phyloP scores from a whole-genome alignment of 2,797 vertebrate species.

The Sebastes baramenuke region DNA sequence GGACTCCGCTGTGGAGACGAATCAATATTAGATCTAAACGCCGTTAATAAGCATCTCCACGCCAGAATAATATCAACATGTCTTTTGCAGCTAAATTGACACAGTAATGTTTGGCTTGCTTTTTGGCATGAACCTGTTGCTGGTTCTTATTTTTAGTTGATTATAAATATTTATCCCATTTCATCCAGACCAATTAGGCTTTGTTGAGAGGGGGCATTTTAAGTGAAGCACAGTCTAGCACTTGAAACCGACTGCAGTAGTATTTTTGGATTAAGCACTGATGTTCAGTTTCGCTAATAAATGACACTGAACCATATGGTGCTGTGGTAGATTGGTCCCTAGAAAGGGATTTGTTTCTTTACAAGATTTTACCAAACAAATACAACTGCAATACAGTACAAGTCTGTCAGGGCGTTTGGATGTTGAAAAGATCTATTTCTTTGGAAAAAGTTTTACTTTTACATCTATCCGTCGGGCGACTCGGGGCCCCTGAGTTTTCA shows the following conservation, averaged over 20 bases:
- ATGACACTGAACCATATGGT: conserved; percentile 16
- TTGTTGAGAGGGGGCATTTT: conserved; percentile 3
- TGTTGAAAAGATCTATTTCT: conserved; percentile 47
- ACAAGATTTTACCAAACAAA: conserved; percentile 4
- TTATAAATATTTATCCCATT: conserved; percentile 7
- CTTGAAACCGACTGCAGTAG: background rate
- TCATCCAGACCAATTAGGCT: background rate
- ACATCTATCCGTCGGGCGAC: conserved; percentile 24
- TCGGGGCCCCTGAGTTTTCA: conserved; percentile 35
- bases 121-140: background rate
- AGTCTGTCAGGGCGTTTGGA: conserved; percentile 19
- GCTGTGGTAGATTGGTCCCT: background rate
- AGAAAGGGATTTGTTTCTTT: background rate
- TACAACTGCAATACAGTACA: background rate
- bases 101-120: background rate
- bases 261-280: background rate
- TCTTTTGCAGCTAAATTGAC: conserved; percentile 4
- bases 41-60: conserved; percentile 6
- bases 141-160: background rate
- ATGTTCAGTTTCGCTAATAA: conserved; percentile 13
- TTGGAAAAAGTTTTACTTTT: conserved; percentile 54
- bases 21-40: conserved; percentile 32
- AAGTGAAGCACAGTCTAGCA: background rate
- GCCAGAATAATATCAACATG: background rate
- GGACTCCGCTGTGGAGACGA: background rate